Percentiles rank a stretch among this genome's conserved stretches.
Conservation (phyloP, 2,888 invertebrate species). For the Phyllotreta striolata region DNA sequence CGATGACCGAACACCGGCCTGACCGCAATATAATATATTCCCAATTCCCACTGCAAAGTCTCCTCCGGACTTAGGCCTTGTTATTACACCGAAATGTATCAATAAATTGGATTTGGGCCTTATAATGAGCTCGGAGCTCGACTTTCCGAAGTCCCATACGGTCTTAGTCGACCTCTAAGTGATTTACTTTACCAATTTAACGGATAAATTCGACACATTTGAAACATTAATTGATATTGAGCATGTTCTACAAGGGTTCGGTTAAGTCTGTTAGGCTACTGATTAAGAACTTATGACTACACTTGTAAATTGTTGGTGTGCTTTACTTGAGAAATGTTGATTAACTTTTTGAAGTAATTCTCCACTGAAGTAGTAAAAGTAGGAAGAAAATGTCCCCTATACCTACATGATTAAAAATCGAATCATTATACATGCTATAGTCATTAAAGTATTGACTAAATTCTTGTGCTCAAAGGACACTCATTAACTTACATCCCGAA, state of each 20-base stretch:
- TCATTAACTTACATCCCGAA: no score
- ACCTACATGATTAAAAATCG: no score
- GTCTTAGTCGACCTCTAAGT: conserved; percentile 20
- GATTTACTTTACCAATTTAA: conserved; percentile 26
- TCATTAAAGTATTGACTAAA: no score
- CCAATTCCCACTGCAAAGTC: neutral
- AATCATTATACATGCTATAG: no score
- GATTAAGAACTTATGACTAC: conserved; percentile 6
- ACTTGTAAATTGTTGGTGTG: no score
- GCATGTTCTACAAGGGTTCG: conserved; percentile 6
- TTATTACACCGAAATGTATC: conserved; percentile 27
- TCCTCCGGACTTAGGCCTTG: conserved; percentile 7
- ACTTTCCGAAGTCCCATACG: conserved; percentile 17
- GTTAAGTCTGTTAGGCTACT: conserved; percentile 19
- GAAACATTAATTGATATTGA: conserved; percentile 26
- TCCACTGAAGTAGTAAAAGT: no score
- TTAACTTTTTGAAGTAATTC: no score
- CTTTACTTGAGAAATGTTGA: no score
- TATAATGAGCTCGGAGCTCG: conserved; percentile 9
- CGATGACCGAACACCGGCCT: neutral
- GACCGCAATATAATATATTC: conserved; percentile 2
- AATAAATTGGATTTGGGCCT: conserved; percentile 26
- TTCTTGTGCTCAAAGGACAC: no score
- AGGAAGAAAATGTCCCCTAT: no score
- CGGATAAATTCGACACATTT: conserved; percentile 25